Evolutionary conservation across 1,140 invertebrate genomes (phyloP), one percentile per base, ranked within the genome.

Genomic region (Planococcus citri): DNA sequence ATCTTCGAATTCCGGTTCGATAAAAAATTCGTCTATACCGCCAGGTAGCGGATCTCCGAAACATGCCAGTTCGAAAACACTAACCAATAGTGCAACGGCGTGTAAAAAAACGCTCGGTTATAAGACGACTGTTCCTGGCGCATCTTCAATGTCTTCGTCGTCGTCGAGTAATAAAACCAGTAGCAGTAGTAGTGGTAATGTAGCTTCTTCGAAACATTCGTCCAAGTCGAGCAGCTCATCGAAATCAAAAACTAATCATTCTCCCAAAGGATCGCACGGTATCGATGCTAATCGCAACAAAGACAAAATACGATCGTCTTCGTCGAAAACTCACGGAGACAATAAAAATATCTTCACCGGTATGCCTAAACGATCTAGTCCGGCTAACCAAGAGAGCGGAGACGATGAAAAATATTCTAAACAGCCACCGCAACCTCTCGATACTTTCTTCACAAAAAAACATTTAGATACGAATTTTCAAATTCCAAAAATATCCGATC

Each of bases 241-340:
- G 8, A 64, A 64, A 64, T 64, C 60, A 12, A 64, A 64, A 64
- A 25, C 60, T 21, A 64, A 64, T 17, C 60, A 64, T 25, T 64
- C 60, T 9, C 21, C 60, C 60, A 64, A 64, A 64, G 60, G 60
- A 10, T 64, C 60, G 4, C 60, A 64, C 60, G 25, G 25, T 25
- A 10, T 17, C 24, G 60, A 27, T 25, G 3, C 9, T 4, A 64
- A 27, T 27, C 60, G 60, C 22, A n/a, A n/a, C n/a, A 64, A 25
- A 64, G 60, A 64, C 9, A 64, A 64, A 27, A 20, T 64, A 27
- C 21, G 60, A 6, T 27, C 60, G 17, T 64, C 60, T 25, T 27
- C 57, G 6, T n/a, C 51, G 51, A 22, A n/a, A n/a, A 58, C 17
- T n/a, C 21, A n/a, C 17, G 10, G 10, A 22, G 21, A 24, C 22